A percentile compares a stretch with the other conserved stretches of the same genome.
phyloP scores from a whole-genome alignment of 2,888 invertebrate species.

The Eugnorisma glareosa region DNA sequence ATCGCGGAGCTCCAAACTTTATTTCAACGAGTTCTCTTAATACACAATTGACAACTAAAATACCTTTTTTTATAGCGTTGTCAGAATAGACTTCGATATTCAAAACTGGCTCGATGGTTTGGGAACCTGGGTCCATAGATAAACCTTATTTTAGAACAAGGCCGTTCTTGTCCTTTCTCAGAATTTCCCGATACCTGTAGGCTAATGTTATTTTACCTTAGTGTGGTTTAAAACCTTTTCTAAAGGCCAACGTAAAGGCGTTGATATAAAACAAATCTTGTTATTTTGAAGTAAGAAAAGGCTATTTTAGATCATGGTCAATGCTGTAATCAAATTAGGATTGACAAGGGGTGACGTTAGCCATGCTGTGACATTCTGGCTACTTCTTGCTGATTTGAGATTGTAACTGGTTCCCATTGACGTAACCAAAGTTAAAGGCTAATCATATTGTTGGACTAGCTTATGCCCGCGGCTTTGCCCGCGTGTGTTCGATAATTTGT shows the following conservation, averaged over 20 bases:
- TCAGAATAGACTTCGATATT: not conserved
- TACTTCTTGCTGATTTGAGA: not conserved
- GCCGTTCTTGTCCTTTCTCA: not conserved
- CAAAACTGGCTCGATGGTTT: not conserved
- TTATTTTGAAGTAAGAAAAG: slow-evolving; percentile 2
- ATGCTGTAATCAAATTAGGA: not conserved
- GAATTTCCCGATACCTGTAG: slow-evolving; percentile 13
- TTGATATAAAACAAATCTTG: slow-evolving; percentile 7
- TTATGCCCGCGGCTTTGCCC: no score
- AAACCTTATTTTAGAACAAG: not conserved
- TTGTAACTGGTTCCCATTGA: not conserved
- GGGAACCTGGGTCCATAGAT: not conserved
- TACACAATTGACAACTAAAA: not conserved
- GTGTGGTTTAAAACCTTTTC: not conserved
- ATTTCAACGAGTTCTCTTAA: not conserved
- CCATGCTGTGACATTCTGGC: not conserved
- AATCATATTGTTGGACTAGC: no score
- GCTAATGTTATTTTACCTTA: slow-evolving; percentile 23
- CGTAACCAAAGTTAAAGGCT: not conserved
- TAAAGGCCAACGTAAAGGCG: slow-evolving; percentile 7
- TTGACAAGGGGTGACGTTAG: not conserved
- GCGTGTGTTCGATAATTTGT: no score
- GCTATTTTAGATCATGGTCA: slow-evolving; percentile 1
- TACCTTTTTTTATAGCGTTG: not conserved
- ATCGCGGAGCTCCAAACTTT: not conserved